phyloP scores from a whole-genome alignment of 1,140 invertebrate species.

The Telenomus remus region DNA sequence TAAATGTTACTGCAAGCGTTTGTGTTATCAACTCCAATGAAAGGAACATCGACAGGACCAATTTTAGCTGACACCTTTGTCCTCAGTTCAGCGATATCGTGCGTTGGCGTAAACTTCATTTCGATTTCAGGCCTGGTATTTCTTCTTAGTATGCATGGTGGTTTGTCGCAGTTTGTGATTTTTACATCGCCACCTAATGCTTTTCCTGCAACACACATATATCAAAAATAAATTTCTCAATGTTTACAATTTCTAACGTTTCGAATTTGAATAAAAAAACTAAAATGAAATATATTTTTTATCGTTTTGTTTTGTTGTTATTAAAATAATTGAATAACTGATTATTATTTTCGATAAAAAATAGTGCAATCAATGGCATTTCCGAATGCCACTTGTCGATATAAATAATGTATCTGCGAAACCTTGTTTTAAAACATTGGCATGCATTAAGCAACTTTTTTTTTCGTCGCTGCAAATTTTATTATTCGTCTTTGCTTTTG shows the following conservation, averaged over 20 bases:
- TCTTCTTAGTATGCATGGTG: slow-evolving; percentile 80
- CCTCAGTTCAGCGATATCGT: slow-evolving; percentile 71
- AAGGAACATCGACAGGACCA: slow-evolving; percentile 80
- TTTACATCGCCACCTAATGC: neutral
- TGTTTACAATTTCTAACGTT: too few species aligned
- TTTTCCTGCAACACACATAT: too few species aligned
- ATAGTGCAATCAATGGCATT: too few species aligned
- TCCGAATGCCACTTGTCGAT: too few species aligned
- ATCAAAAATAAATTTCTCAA: too few species aligned
- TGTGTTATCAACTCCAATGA: slow-evolving; percentile 84
- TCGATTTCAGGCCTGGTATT: slow-evolving; percentile 76
- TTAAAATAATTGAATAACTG: too few species aligned
- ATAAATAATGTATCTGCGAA: too few species aligned
- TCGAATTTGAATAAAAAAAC: too few species aligned
- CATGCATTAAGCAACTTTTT: too few species aligned
- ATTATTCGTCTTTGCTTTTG: neutral
- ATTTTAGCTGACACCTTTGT: slow-evolving; percentile 80
- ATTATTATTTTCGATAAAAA: too few species aligned
- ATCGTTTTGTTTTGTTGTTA: too few species aligned
- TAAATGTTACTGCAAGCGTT: slow-evolving; percentile 81
- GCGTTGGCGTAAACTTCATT: slow-evolving; percentile 77
- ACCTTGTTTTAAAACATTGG: slow-evolving; percentile 65
- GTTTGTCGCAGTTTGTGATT: slow-evolving; percentile 78
- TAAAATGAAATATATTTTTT: too few species aligned
- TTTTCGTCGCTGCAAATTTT: neutral